Base-by-base conservation (phyloP, 2,797 vertebrate genomes). In the Enteromius afrohamiltoni region DNA sequence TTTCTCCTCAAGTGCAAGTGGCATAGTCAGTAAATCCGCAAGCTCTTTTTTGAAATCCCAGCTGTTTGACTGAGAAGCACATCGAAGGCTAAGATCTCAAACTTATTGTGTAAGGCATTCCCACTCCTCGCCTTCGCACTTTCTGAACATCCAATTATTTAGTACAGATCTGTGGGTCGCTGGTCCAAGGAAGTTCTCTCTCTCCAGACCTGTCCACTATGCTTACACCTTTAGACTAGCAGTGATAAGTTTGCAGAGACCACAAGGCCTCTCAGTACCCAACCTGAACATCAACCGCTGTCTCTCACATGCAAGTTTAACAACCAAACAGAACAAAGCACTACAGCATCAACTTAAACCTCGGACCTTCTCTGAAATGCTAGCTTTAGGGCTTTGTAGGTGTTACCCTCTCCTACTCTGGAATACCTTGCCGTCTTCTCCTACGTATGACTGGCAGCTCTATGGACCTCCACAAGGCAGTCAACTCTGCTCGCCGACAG, bases 401-500 rank as follows among this genome's bases (percentile, higher is more conserved):
- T 19, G 31, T 86, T 80, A 71, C 65, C 70, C 8, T 23, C 75
- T 60, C 69, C 68, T 58, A 77, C 58, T 83, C 71, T 81, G 55
- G 70, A 76, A 87, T 83, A 37, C 49, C 71, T 75, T 26, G 9
- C 70, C 45, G 14, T 85, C 68, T 73, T 70, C n/a, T 9, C 75
- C 31, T 76, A 60, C 14, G 14, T 45, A 55, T 85, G 75, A 86
- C 74, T 85, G 75, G 81, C 82, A 86, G 74, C 78, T 74, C 81
- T 79, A 74, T 62, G n/a, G n/a, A 82, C 58, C 45, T 70, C 62
- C 40, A 47, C 78, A 68, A 71, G 14, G 65, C 85, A 83, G 73
- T 86, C 87, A 77, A 74, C 64, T 81, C 42, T 31, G 60, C 77
- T 88, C 34, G 11, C 85, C 49, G 80, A 60, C 75, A 87, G 85